Conservation (phyloP, 2,888 invertebrate species). For the Acanthosoma haemorrhoidale region DNA sequence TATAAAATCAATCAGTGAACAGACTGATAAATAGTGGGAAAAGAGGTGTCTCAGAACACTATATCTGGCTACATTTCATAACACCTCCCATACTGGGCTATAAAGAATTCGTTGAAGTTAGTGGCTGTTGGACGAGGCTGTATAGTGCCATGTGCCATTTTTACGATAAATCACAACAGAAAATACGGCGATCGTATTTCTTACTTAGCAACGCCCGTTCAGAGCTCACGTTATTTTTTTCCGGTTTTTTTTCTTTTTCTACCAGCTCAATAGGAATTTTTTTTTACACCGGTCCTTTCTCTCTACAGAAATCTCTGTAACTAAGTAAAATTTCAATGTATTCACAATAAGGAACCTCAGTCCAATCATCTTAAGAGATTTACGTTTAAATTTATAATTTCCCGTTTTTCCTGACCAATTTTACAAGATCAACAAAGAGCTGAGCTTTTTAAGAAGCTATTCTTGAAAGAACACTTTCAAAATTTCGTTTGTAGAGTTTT, state of each 20-base stretch:
- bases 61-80: background rate
- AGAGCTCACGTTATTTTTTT: too few relatives aligned
- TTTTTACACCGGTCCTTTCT: background rate
- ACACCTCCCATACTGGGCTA: background rate
- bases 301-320: background rate
- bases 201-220: conserved; percentile 3
- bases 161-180: conserved; percentile 2
- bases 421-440: too few relatives aligned
- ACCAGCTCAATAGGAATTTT: background rate
- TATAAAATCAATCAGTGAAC: too few relatives aligned
- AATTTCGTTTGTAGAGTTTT: too few relatives aligned
- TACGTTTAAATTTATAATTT: background rate
- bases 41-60: conserved; percentile 6
- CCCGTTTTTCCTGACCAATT: too few relatives aligned
- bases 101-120: background rate
- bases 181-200: conserved; percentile 4
- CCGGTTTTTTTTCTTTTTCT: background rate
- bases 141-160: conserved; percentile 5
- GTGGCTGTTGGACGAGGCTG: too few relatives aligned
- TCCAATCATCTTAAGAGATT: background rate
- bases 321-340: background rate
- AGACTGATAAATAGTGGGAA: background rate
- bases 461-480: too few relatives aligned
- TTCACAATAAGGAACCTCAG: background rate
- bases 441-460: too few relatives aligned